Base-by-base conservation (phyloP, 2,888 invertebrate species). In the Camptogramma bilineatum region DNA sequence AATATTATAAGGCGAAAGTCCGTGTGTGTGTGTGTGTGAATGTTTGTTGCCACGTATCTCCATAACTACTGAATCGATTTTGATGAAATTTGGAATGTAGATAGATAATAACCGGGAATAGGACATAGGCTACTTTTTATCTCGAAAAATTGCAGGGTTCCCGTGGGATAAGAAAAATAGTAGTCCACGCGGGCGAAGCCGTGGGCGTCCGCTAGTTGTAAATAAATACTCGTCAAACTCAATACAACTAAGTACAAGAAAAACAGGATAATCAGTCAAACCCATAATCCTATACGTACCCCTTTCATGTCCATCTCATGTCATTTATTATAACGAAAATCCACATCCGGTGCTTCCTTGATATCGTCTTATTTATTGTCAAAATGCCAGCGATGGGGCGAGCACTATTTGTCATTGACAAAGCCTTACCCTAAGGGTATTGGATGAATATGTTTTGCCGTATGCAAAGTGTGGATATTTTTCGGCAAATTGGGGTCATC, bases 311-410 rank as follows among this genome's bases (percentile, higher is more conserved):
- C 91, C 91, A 90, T 90, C 84, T 82, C 81, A 73, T 78, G 86
- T 91, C 92, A 92, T 93, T 93, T 92, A 86, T 93, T 87, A 92
- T 80, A 77, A 77, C 81, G 76, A 85, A 89, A 91, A 64, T 71
- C 69, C 73, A 66, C 75, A 77, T 75, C 77, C 78, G 73, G 74
- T 72, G 78, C 78, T 86, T 90, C 86, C 88, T 86, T 86, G 86
- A 87, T 91, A 89, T 88, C 74, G 69, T 86, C 85, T 89, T 91
- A 90, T 92, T 91, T 91, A 92, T 92, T 89, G 92, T 91, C 89
- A 88, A 87, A 91, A 90, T 80, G 91, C 86, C 90, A 88, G 85
- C 86, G 81, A 83, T 83, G 80, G 85, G 87, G 86, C 76, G 82
- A 79, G 73, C 79, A 90, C 91, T 85, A 92, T 93, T 93, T 92